Evolutionary conservation across 2,113 vertebrate genomes (phyloP), one percentile per base, ranked within the genome.

Genomic region (Anser cygnoides): DNA sequence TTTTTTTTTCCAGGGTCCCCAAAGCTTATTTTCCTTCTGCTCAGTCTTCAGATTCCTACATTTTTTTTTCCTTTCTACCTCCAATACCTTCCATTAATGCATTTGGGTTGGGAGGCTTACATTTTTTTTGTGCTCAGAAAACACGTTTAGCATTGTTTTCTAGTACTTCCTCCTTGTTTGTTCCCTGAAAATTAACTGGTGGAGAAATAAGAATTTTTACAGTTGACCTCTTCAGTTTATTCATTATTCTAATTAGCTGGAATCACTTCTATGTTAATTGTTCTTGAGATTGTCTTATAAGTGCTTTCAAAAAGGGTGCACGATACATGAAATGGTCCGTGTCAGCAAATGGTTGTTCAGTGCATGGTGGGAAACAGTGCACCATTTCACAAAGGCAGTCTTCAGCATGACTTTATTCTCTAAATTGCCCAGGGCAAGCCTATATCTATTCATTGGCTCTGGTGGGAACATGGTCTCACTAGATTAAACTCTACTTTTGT

Each of bases 401-500:
- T 89, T 81, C 20, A 95, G 57, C 49, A 5, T 65, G 76, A 72
- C 65, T 92, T 86, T 81, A 57, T 90, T 86, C 91, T 55, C 68
- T 59, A 3, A 41, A 37, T 81, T 31, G 87, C 94, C 80, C 61
- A 72, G 77, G 94, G 92, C 95, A 91, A 94, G 77, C 29, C 79
- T 72, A 0, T 59, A 66, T 78, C 89, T 90, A n/a, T 90, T 94
- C 89, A 52, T 59, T 81, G 87, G 52, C 66, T 84, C 52, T 95
- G 87, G 84, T 84, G 81, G 86, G 89, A 95, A 15, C 73, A 74
- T 7, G 74, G 73, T 66, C 86, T 95, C 86, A 46, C 80, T 75
- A 89, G 92, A 91, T 93, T 87, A 94, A 93, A 72, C 70, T 70
- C 90, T 87, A 57, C 92, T 91, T 96, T 87, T 87, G 52, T 81